phyloP scores from a whole-genome alignment of 2,888 invertebrate species.

The Azorinus chamasolen region DNA sequence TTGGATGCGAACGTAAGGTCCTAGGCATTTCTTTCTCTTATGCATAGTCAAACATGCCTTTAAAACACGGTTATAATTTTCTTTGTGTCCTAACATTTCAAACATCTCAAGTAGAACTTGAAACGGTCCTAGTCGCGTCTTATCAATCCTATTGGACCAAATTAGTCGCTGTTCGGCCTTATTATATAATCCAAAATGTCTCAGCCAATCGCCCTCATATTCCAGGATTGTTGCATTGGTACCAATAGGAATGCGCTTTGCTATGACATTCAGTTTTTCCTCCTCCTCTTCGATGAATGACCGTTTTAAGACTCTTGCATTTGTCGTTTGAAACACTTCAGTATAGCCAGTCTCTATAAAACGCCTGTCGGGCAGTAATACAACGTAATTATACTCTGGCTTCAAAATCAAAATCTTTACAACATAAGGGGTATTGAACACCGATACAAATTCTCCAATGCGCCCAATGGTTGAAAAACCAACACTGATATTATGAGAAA shows the following conservation, averaged over 20 bases:
- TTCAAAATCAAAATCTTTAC: constrained; percentile 68
- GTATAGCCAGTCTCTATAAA: constrained; percentile 68
- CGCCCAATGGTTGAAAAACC: constrained; percentile 50
- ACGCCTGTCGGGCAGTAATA: constrained; percentile 55
- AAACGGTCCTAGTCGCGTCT: constrained; percentile 58
- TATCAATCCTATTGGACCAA: constrained; percentile 54
- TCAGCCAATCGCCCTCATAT: constrained; percentile 77
- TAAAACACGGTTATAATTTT: constrained; percentile 25
- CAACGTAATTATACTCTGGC: constrained; percentile 75
- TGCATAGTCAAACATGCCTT: constrained; percentile 37
- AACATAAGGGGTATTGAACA: constrained; percentile 70
- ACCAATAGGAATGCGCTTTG: constrained; percentile 59
- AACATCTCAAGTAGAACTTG: constrained; percentile 65
- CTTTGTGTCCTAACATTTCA: background rate
- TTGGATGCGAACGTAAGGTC: constrained; percentile 9
- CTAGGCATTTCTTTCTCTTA: constrained; percentile 16
- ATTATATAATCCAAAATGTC: constrained; percentile 65
- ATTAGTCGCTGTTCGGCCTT: constrained; percentile 66
- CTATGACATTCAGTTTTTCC: constrained; percentile 36
- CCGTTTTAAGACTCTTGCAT: constrained; percentile 72
- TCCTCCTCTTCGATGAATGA: constrained; percentile 41
- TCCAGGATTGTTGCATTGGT: constrained; percentile 75
- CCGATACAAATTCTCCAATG: constrained; percentile 74
- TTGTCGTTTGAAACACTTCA: constrained; percentile 72
- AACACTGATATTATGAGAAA: background rate